Percentiles rank a stretch among this genome's conserved stretches.
Evolutionary conservation across 2,113 vertebrate species (phyloP).

Genomic region (Notarius lentiginosus): DNA sequence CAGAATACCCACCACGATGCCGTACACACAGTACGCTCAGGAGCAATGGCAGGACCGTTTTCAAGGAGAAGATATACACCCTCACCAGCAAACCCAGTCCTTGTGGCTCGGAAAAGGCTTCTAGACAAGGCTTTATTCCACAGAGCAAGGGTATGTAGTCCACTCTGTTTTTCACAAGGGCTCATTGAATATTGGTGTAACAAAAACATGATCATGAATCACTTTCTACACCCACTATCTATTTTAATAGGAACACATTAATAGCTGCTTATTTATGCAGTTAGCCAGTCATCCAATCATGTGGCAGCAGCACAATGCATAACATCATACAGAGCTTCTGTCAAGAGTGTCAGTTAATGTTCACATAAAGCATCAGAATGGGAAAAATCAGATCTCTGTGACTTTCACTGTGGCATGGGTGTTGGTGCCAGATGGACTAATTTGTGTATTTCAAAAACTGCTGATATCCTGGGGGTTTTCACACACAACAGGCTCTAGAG

Average conservation of each 20-base stretch:
- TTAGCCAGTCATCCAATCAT: neutral
- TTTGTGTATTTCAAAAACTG: too few relatives aligned
- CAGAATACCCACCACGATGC: slow-evolving; percentile 55
- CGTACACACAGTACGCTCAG: slow-evolving; percentile 52
- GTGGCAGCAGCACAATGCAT: neutral
- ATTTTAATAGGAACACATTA: neutral
- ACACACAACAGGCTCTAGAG: too few relatives aligned
- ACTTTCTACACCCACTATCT: neutral
- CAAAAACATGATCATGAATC: neutral
- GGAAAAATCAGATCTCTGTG: neutral
- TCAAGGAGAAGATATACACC: slow-evolving; percentile 58
- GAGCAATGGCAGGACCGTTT: slow-evolving; percentile 50
- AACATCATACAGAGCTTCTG: neutral
- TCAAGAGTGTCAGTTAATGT: neutral
- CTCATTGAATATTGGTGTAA: neutral
- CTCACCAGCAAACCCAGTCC: slow-evolving; percentile 68
- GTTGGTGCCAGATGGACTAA: neutral
- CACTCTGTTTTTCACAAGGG: neutral
- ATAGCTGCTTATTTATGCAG: neutral
- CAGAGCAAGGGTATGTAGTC: slow-evolving; percentile 71
- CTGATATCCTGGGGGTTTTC: too few relatives aligned
- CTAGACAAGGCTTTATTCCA: slow-evolving; percentile 75
- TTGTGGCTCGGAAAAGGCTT: slow-evolving; percentile 72
- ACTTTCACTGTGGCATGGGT: neutral
- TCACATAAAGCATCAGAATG: neutral